Evolutionary conservation across 2,113 vertebrate species (phyloP).

Genomic region (Burhinus bistriatus): DNA sequence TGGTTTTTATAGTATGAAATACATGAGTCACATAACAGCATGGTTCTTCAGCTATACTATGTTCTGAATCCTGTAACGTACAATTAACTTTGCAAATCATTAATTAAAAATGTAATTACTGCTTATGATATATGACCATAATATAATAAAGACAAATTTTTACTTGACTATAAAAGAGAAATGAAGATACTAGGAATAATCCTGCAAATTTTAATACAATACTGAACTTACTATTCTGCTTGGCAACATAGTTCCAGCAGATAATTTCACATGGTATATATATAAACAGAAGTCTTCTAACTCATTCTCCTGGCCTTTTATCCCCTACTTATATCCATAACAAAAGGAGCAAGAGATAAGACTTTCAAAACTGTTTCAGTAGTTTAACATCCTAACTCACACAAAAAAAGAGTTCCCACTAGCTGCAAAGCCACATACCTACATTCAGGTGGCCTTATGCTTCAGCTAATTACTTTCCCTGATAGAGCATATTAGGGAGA

Average conservation of each 20-base stretch:
- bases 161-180: background rate
- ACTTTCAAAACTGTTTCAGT: background rate
- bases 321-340: background rate
- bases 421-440: background rate
- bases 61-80: background rate
- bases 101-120: conserved; percentile 47
- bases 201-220: background rate
- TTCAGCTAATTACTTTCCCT: background rate
- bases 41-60: background rate
- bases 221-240: background rate
- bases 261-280: background rate
- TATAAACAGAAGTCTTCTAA: background rate
- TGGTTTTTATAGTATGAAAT: background rate
- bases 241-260: background rate
- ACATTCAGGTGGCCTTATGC: background rate
- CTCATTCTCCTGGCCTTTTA: background rate
- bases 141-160: conserved; percentile 4
- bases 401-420: background rate
- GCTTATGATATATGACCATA: background rate
- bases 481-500: background rate
- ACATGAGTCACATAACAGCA: background rate
- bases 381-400: background rate
- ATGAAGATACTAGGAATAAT: background rate
- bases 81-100: conserved; percentile 1
- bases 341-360: background rate